Conservation (phyloP, 2,888 invertebrate genomes). For the Macaria liturata region DNA sequence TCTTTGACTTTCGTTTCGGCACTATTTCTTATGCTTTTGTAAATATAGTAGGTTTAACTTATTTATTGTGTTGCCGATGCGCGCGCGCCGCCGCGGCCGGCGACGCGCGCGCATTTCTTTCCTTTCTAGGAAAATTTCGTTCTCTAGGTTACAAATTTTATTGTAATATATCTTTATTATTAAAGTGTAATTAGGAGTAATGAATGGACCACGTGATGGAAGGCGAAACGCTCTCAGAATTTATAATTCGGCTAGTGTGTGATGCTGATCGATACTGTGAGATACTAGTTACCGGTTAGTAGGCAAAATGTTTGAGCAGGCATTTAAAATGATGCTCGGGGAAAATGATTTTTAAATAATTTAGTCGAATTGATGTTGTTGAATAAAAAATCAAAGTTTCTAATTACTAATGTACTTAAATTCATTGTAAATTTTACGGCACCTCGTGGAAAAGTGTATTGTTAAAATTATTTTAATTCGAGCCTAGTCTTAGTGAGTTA, state of each 20-base stretch:
- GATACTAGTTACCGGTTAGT: constrained; percentile 73
- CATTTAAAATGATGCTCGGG: constrained; percentile 80
- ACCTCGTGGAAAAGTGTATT: constrained; percentile 66
- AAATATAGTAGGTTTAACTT: constrained; percentile 77
- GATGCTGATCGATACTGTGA: constrained; percentile 58
- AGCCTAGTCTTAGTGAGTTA: constrained; percentile 81
- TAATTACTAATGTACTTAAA: constrained; percentile 80
- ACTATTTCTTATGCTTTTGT: constrained; percentile 78
- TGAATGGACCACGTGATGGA: constrained; percentile 77
- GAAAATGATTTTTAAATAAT: constrained; percentile 58
- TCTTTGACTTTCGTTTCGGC: constrained; percentile 67
- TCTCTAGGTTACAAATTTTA: constrained; percentile 82
- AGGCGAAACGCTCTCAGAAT: constrained; percentile 76
- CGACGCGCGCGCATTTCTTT: constrained; percentile 46
- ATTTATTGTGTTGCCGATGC: constrained; percentile 68
- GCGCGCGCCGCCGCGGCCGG: constrained; percentile 31
- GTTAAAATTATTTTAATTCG: constrained; percentile 75
- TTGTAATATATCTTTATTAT: constrained; percentile 74
- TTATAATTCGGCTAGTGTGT: constrained; percentile 72
- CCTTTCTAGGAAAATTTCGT: constrained; percentile 78
- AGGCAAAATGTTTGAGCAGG: constrained; percentile 78
- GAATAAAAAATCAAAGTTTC: constrained; percentile 79
- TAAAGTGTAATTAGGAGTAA: constrained; percentile 60
- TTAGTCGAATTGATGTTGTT: constrained; percentile 83
- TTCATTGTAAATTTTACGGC: constrained; percentile 80